Base-by-base conservation (phyloP, 1,140 invertebrate genomes). In the Diachasma alloeum region DNA sequence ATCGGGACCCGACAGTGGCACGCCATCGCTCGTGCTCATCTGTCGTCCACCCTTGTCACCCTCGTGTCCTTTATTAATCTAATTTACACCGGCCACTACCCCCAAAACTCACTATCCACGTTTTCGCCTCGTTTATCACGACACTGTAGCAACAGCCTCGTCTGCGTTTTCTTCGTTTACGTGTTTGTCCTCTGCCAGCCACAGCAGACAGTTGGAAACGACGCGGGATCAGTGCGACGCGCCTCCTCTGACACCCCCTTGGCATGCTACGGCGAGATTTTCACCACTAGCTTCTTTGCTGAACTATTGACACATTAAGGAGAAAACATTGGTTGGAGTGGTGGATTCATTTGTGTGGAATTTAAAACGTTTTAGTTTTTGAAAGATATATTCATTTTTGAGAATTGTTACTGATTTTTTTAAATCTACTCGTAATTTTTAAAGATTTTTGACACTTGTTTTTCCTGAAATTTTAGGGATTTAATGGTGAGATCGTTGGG, bases 21-120 rank as follows among this genome's bases (percentile, higher is more conserved):
- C 87, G 83, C 85, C 88, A 89, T 89, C 87, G 81, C 87, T 87
- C 81, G 87, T 83, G 87, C 88, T 89, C 89, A 89, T 90, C 87
- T 87, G 86, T 88, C 84, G 31, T 68, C n/a, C 26, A 71, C 81
- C 84, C 36, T 67, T 76, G 26, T 76, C 72, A 69, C 72, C 19
- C 31, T 68, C 44, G 24, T 22, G 13, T 31, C 31, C 31, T 15
- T 66, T 31, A 66, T 31, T 31, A 24, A 31, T 31, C 24, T 59
- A 22, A 15, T 66, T 66, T 3, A 31, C 31, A 31, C 31, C 2
- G 6, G 2, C 31, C 31, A 31, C 31, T 31, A 3, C 31, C 2
- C 31, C n/a, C 44, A 11, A 46, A n/a, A 46, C 44, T 46, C 44
- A 46, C 44, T 31, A 6, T 59, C 10, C 53, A 59, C n/a, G n/a